Evolutionary conservation across 2,113 vertebrate species (phyloP), one percentile per base, ranked within the genome.

Genomic region (Alces alces): DNA sequence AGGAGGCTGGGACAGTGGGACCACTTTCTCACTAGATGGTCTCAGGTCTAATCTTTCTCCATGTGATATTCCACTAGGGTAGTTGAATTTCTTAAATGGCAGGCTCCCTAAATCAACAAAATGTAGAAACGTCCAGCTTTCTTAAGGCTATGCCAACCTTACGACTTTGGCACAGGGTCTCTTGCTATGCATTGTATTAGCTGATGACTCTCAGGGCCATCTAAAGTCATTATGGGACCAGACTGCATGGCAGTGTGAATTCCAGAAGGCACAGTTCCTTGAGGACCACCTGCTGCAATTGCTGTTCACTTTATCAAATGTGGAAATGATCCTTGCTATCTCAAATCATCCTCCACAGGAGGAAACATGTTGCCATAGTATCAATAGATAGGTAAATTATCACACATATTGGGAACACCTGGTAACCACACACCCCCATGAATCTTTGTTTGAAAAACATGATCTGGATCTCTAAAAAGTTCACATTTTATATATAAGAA

Each of bases 401-500:
- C 80, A 97, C 70, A 97, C 86, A 30, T 64, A 97, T 33, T 95
- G 94, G 96, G 43, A 98, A 95, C n/a, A 76, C 25, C 0, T 33
- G 95, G 95, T 98, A 97, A 96, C 82, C 60, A 57, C 57, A 89
- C 60, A 96, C 10, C 78, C 3, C 6, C 61, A 87, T 92, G 95
- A 97, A 97, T 96, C 92, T 85, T 95, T 97, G 91, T 97, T 89
- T 98, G 86, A 96, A 97, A 98, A 98, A 97, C 21, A 90, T 80
- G 54, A 97, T 45, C 82, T 76, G 95, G 89, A 96, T 0, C 0
- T 97, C 93, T 83, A 36, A 96, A 89, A 96, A 80, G 97, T 89
- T 95, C 96, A 92, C 80, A 91, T 64, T 93, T 97, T 95, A 90
- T n/a, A 73, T n/a, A 36, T n/a, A 58, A 85, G 25, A 94, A 80